phyloP scores from a whole-genome alignment of 2,113 vertebrate species.

The Mustelus asterias region DNA sequence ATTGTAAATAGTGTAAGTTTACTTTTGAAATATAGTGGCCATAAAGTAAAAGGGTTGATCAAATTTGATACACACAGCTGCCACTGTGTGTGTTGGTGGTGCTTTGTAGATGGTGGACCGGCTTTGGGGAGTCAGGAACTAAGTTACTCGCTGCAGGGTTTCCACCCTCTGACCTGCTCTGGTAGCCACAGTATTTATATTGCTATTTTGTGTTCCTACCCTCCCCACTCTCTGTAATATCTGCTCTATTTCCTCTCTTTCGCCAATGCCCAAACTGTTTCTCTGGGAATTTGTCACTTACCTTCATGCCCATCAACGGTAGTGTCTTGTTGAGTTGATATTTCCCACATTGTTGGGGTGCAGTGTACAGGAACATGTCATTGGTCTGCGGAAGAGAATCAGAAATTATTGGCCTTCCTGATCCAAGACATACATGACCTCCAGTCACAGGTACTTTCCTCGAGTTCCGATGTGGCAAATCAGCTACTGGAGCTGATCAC shows the following conservation, averaged over 20 bases:
- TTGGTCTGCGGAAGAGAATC: constrained; percentile 72
- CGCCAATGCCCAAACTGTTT: no score
- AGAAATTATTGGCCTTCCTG: constrained; percentile 35
- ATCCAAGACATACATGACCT: neutral
- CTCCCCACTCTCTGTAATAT: neutral
- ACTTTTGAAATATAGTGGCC: no score
- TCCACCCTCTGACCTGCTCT: neutral
- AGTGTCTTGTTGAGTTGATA: constrained; percentile 84
- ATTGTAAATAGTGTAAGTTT: no score
- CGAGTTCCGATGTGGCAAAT: neutral
- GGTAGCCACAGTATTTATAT: neutral
- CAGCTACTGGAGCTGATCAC: no score
- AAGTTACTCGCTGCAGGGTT: neutral
- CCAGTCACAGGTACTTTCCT: neutral
- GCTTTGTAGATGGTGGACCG: no score
- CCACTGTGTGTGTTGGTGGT: no score
- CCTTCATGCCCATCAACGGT: constrained; percentile 78
- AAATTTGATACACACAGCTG: no score
- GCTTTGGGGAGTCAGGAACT: no score
- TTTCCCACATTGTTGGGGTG: constrained; percentile 91
- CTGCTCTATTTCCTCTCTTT: neutral
- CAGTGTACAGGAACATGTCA: constrained; percentile 88
- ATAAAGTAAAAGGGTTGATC: no score
- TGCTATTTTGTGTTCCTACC: neutral
- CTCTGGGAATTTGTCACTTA: constrained; percentile 45